Base-by-base conservation (phyloP, 2,888 invertebrate species). In the Diabrotica balteata region DNA sequence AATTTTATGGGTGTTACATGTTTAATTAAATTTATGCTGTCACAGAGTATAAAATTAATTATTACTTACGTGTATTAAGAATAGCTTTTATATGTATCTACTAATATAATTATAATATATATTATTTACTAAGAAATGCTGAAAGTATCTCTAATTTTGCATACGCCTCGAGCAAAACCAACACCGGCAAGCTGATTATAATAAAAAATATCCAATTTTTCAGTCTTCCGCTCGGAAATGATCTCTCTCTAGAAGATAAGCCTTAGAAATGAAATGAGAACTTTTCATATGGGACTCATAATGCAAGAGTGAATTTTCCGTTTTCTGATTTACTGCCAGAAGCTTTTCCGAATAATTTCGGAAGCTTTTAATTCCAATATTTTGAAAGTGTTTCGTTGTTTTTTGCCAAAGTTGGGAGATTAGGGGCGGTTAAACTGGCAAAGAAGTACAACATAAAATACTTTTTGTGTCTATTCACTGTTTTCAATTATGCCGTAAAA, bases 351-450 rank as follows among this genome's bases (percentile, higher is more conserved):
- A 68, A 71, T 71, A 67, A 68, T 70, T 66, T 57, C 66, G 59
- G 55, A 64, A 57, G 70, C 67, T 67, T 66, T 64, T 67, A 70
- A 67, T 70, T 70, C 55, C 55, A 68, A 67, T 67, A 67, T 68
- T 68, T 66, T 67, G 64, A 71, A 64, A 68, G 68, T 68, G 51
- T 64, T 68, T 64, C 54, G 68, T 64, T 71, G 71, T 71, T 71
- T 61, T 53, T 49, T 50, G 17, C 59, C 54, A 58, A 63, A 52
- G 46, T 57, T 52, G 55, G 53, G 17, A 59, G 61, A 64, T 60
- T 59, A 54, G 44, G 45, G 49, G 42, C 63, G 46, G 59, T 69
- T 63, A 59, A 59, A 54, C 50, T 46, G 45, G 51, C 59, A 57
- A 63, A 69, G 50, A 63, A 69, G 63, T 52, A 59, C 52, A 42